phyloP scores from a whole-genome alignment of 2,888 invertebrate species.

The Epiperipatus broadwayi region DNA sequence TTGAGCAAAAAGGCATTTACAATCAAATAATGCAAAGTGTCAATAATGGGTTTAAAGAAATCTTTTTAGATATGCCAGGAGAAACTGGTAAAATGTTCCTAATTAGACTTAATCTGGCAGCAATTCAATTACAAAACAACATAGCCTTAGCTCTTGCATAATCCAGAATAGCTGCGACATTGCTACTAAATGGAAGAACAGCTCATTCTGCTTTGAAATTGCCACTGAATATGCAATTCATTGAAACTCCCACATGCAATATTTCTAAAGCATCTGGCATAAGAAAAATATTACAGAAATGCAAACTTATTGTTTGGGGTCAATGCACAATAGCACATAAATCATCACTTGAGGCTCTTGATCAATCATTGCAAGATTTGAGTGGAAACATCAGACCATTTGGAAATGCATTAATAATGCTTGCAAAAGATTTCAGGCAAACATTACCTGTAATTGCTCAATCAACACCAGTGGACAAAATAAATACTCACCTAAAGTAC shows the following conservation, averaged over 20 bases:
- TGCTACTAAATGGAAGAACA: slow-evolving; percentile 27
- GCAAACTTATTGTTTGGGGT: slow-evolving; percentile 11
- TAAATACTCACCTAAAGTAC: slow-evolving; percentile 20
- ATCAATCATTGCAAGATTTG: slow-evolving; percentile 1
- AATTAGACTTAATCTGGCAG: slow-evolving; percentile 25
- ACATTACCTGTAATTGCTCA: slow-evolving; percentile 17
- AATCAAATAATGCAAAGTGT: no score
- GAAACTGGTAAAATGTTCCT: slow-evolving; percentile 30
- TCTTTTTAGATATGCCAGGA: slow-evolving; percentile 27
- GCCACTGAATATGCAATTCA: slow-evolving; percentile 22
- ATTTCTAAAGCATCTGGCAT: slow-evolving; percentile 19
- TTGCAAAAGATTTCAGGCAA: slow-evolving; percentile 9
- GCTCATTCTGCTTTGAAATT: slow-evolving; percentile 28
- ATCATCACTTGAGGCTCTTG: slow-evolving; percentile 8
- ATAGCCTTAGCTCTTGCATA: slow-evolving; percentile 28
- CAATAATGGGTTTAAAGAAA: no score
- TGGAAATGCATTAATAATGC: background rate
- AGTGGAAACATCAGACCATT: background rate
- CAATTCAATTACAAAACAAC: slow-evolving; percentile 21
- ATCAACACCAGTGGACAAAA: slow-evolving; percentile 17
- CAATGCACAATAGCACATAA: slow-evolving; percentile 12
- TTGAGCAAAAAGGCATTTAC: no score
- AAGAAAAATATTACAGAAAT: slow-evolving; percentile 6
- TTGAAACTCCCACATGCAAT: slow-evolving; percentile 23
- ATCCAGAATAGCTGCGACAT: slow-evolving; percentile 31